Evolutionary conservation across 2,888 invertebrate species (phyloP), one percentile per base, ranked within the genome.

Genomic region (Erebia ligea): DNA sequence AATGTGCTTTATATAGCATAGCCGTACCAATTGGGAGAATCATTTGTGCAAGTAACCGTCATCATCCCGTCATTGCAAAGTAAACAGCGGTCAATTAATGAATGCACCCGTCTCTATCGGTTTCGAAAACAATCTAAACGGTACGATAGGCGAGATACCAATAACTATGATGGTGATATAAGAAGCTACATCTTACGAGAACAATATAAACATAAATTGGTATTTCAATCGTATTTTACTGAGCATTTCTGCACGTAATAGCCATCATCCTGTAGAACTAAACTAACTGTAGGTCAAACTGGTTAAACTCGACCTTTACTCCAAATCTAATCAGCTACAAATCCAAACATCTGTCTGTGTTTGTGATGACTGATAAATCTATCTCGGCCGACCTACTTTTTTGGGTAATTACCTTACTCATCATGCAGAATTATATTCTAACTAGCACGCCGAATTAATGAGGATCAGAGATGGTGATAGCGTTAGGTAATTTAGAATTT

Each of bases 301-400:
- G 48, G 61, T 61, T 61, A 15, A 62, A 62, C 48, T 21, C 21
- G 62, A 21, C 45, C 45, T 62, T 62, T 61, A 58, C 58, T 48
- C 48, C 62, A 62, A 48, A 48, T 62, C 62, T 62, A 62, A 62
- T 62, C 62, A 62, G 62, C 48, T 45, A 45, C 61, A 45, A 21
- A 62, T 62, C 62, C 48, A 48, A 61, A 21, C 45, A 15, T 15
- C 45, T 45, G 40, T 19, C 45, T 59, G 59, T 15, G 6, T 21
- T 13, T 34, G 34, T 34, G 34, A 34, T 34, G 34, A 34, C 34
- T 34, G 34, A 34, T 34, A 34, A 34, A 34, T 34, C 34, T 34
- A 34, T 34, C 6, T 34, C 6, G 34, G 5, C 25, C 25, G 25
- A 62, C 62, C 48, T 48, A 21, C 45, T 62, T 62, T 19, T 54